These are phyloP conservation scores for Nymphalis io DNA, from an alignment of 1,140 invertebrate genomes.

Conservation along the genomic window DNA sequence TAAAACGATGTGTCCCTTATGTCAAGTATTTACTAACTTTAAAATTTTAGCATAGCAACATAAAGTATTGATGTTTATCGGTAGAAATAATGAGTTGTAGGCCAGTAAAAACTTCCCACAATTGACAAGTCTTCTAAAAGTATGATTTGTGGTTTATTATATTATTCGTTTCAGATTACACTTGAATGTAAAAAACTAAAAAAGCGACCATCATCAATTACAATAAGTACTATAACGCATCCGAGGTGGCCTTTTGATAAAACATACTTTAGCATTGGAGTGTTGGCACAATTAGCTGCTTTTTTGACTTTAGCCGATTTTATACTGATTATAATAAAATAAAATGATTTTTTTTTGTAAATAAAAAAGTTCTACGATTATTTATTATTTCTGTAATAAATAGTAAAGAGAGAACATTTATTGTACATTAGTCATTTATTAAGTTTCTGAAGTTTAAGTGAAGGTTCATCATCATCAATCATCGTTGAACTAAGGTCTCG, in stretches of 20 bases:
- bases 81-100: too few relatives aligned
- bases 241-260: constrained; percentile 34
- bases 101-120: neutral
- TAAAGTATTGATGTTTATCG: too few relatives aligned
- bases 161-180: constrained; percentile 10
- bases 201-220: constrained; percentile 4
- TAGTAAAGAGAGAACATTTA: too few relatives aligned
- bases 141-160: neutral
- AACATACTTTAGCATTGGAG: constrained; percentile 44
- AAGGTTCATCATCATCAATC: too few relatives aligned
- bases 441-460: too few relatives aligned
- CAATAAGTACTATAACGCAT: neutral
- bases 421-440: too few relatives aligned
- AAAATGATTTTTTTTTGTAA: neutral
- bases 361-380: neutral
- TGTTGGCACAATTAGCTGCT: constrained; percentile 37
- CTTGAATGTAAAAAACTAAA: constrained; percentile 41
- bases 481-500: too few relatives aligned
- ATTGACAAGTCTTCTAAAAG: neutral
- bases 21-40: too few relatives aligned
- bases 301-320: constrained; percentile 42
- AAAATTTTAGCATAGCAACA: too few relatives aligned
- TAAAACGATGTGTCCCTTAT: too few relatives aligned
- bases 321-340: constrained; percentile 29
- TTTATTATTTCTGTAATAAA: too few relatives aligned